Percentiles rank a stretch among this genome's conserved stretches.
Conservation (phyloP, 2,888 invertebrate genomes). For the Hypomecis punctinalis region DNA sequence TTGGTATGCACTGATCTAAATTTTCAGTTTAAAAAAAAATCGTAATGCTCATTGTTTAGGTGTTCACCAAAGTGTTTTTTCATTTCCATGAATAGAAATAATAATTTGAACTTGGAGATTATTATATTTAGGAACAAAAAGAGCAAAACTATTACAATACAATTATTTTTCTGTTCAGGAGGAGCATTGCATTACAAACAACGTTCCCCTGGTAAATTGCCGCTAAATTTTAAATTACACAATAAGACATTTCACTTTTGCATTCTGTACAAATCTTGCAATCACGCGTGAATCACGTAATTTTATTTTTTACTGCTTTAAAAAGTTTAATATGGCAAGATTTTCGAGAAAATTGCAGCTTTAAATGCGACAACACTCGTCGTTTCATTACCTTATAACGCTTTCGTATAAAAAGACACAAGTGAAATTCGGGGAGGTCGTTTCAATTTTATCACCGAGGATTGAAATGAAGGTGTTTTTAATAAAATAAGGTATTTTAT, state of each 20-base stretch:
- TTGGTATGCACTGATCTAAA: too few relatives aligned
- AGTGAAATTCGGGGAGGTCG: conserved; percentile 1
- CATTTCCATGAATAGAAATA: too few relatives aligned
- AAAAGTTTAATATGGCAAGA: not conserved
- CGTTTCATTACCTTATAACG: not conserved
- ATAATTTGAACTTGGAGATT: not conserved
- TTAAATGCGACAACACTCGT: not conserved
- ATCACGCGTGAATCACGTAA: conserved; percentile 29
- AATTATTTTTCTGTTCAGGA: conserved; percentile 72
- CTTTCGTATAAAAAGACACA: not conserved
- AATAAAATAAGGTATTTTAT: conserved; percentile 11
- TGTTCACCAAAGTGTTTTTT: conserved; percentile 13
- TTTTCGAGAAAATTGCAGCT: not conserved
- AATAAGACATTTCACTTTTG: conserved; percentile 27
- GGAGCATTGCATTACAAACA: conserved; percentile 79
- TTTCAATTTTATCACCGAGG: conserved; percentile 1
- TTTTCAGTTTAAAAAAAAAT: too few relatives aligned
- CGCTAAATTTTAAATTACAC: conserved; percentile 42
- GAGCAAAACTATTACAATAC: not conserved
- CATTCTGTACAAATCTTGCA: conserved; percentile 41
- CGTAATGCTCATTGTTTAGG: not conserved
- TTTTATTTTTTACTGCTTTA: conserved; percentile 2
- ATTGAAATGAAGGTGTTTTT: conserved; percentile 1
- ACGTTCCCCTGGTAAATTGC: conserved; percentile 66
- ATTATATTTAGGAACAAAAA: not conserved